Conservation (phyloP, 2,797 vertebrate species). For the Taenioides sp. region DNA sequence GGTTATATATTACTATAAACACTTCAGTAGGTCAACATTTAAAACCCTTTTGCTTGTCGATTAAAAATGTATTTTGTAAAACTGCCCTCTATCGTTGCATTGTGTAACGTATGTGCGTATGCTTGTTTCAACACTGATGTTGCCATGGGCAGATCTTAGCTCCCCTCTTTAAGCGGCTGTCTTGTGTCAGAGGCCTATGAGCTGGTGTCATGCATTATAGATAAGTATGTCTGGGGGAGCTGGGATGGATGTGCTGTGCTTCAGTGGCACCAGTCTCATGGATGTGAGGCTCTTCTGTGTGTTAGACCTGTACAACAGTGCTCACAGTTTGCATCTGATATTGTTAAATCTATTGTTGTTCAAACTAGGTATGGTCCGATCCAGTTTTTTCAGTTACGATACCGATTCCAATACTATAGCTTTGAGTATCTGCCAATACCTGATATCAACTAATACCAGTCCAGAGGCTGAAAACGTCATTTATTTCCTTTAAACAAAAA, state of each 20-base stretch:
- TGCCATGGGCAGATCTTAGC: slow-evolving; percentile 20
- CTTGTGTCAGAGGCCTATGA: slow-evolving; percentile 45
- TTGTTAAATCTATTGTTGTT: slow-evolving; percentile 14
- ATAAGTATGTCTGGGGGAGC: slow-evolving; percentile 67
- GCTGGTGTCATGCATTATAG: slow-evolving; percentile 75
- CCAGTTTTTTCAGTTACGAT: too few relatives aligned
- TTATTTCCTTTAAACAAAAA: too few relatives aligned
- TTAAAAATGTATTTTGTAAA: too few relatives aligned
- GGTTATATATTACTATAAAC: not conserved
- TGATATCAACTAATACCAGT: too few relatives aligned
- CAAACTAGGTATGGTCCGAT: too few relatives aligned
- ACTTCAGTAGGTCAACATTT: too few relatives aligned
- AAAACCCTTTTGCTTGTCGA: not conserved
- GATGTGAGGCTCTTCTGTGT: slow-evolving; percentile 29
- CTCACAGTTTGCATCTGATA: slow-evolving; percentile 2
- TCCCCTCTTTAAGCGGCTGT: slow-evolving; percentile 13
- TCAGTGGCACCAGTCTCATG: slow-evolving; percentile 31
- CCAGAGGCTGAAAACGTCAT: too few relatives aligned
- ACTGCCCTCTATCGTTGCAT: not conserved
- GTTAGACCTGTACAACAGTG: not conserved
- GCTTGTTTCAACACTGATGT: not conserved
- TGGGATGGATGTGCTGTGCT: slow-evolving; percentile 53
- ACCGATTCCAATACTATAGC: too few relatives aligned
- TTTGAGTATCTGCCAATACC: too few relatives aligned
- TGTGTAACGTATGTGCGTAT: too few relatives aligned